A percentile compares a stretch with the other conserved stretches of the same genome.
phyloP scores from a whole-genome alignment of 2,888 invertebrate species.

The Agrotis segetum region DNA sequence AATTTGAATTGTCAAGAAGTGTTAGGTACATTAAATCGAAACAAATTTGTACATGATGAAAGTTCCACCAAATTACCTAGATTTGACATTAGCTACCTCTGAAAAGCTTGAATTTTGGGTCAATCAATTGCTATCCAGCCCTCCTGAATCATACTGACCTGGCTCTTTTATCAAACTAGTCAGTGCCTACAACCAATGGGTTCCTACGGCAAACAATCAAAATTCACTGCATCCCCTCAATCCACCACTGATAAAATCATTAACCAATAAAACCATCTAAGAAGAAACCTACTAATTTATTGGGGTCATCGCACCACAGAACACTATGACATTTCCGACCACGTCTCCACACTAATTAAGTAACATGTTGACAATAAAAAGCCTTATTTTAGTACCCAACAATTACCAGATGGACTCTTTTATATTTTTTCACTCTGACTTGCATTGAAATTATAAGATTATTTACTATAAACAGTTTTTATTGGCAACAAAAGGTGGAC shows the following conservation, averaged over 20 bases:
- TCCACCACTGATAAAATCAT: slow-evolving; percentile 12
- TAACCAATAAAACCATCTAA: slow-evolving; percentile 31
- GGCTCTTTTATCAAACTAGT: too few species aligned
- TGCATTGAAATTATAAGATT: slow-evolving; percentile 81
- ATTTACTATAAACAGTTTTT: slow-evolving; percentile 81
- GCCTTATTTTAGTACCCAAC: slow-evolving; percentile 76
- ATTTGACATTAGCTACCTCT: too few species aligned
- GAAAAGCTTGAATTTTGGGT: too few species aligned
- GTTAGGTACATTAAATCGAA: neutral
- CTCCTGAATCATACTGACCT: too few species aligned
- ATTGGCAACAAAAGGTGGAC: slow-evolving; percentile 82
- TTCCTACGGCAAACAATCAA: slow-evolving; percentile 2
- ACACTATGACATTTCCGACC: slow-evolving; percentile 65
- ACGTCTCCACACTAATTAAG: slow-evolving; percentile 80
- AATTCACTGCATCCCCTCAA: slow-evolving; percentile 3
- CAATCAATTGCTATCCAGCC: too few species aligned
- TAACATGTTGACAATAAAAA: slow-evolving; percentile 80
- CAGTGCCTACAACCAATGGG: neutral
- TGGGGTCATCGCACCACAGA: slow-evolving; percentile 50
- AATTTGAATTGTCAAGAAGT: neutral
- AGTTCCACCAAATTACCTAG: neutral
- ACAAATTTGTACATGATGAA: neutral
- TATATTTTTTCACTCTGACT: slow-evolving; percentile 77
- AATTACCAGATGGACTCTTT: slow-evolving; percentile 77
- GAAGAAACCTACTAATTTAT: slow-evolving; percentile 44